A percentile compares a stretch with the other conserved stretches of the same genome.
Evolutionary conservation across 1,140 invertebrate genomes (phyloP).

Genomic region (Trichoplusia ni): DNA sequence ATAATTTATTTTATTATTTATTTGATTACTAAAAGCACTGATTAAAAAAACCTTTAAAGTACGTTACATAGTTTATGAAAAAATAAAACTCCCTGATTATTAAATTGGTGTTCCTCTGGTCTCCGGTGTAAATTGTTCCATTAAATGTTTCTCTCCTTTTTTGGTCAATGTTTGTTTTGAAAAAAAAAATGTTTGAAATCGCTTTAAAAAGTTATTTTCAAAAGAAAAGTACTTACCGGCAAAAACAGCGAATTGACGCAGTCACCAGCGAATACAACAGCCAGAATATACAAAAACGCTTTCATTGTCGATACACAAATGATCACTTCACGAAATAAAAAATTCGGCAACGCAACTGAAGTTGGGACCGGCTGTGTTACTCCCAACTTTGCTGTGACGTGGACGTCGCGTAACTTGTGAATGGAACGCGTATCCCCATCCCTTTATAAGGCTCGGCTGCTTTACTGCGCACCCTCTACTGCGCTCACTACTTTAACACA

Average conservation of each 20-base stretch:
- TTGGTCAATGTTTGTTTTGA: neutral
- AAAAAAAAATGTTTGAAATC: neutral
- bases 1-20: too few species aligned
- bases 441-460: slow-evolving; percentile 63
- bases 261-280: slow-evolving; percentile 51
- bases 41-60: too few species aligned
- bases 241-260: slow-evolving; percentile 53
- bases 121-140: too few species aligned
- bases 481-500: slow-evolving; percentile 51
- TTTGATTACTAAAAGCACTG: too few species aligned
- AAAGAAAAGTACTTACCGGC: slow-evolving; percentile 56
- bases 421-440: slow-evolving; percentile 57
- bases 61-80: too few species aligned
- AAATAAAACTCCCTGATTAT: too few species aligned
- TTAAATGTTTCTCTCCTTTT: too few species aligned
- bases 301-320: slow-evolving; percentile 50
- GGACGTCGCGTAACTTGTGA: slow-evolving; percentile 63
- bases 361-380: slow-evolving; percentile 28
- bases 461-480: slow-evolving; percentile 68
- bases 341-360: slow-evolving; percentile 30
- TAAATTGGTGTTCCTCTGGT: too few species aligned
- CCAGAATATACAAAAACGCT: slow-evolving; percentile 51
- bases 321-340: slow-evolving; percentile 40
- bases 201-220: neutral
- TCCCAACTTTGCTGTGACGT: slow-evolving; percentile 45